A percentile compares a stretch with the other conserved stretches of the same genome.
These are phyloP conservation scores for Metopia argyrocephala DNA, from an alignment of 2,888 invertebrate species.

Conservation along the genomic window DNA sequence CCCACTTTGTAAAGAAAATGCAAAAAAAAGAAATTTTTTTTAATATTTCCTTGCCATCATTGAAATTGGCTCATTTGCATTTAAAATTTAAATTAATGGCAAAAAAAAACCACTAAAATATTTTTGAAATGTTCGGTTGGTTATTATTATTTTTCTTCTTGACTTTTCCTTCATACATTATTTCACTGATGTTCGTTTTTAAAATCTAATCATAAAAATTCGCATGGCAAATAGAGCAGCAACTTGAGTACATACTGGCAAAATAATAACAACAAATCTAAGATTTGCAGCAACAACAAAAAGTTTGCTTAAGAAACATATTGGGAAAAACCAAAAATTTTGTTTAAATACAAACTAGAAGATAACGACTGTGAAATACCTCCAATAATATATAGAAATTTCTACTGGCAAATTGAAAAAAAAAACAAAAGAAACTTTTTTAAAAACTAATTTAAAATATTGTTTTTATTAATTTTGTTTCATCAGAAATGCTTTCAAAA, in stretches of 20 bases:
- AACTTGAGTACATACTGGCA: constrained; percentile 28
- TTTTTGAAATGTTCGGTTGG: constrained; percentile 65
- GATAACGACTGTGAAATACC: not conserved
- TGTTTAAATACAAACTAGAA: not conserved
- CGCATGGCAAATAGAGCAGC: constrained; percentile 63
- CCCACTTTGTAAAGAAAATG: not conserved
- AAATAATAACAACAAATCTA: constrained; percentile 9
- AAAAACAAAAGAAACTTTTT: too few species aligned
- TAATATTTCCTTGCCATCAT: constrained; percentile 66
- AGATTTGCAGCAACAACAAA: not conserved
- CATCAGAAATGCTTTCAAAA: too few species aligned
- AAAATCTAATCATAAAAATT: constrained; percentile 74
- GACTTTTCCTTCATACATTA: constrained; percentile 12
- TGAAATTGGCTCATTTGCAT: constrained; percentile 76
- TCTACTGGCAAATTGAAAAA: too few species aligned
- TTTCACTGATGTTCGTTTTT: constrained; percentile 25
- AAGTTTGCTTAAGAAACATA: constrained; percentile 2
- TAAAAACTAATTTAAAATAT: too few species aligned
- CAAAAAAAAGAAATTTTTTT: constrained; percentile 29
- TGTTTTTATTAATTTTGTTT: too few species aligned
- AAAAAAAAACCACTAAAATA: constrained; percentile 71
- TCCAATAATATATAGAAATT: too few species aligned
- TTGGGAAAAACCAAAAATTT: not conserved
- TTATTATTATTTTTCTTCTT: constrained; percentile 1
- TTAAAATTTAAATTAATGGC: constrained; percentile 77